A percentile compares a stretch with the other conserved stretches of the same genome.
Evolutionary conservation across 37 sponge, comb jelly and placozoan species (phyloP).

Genomic region (Haliclona indistincta): DNA sequence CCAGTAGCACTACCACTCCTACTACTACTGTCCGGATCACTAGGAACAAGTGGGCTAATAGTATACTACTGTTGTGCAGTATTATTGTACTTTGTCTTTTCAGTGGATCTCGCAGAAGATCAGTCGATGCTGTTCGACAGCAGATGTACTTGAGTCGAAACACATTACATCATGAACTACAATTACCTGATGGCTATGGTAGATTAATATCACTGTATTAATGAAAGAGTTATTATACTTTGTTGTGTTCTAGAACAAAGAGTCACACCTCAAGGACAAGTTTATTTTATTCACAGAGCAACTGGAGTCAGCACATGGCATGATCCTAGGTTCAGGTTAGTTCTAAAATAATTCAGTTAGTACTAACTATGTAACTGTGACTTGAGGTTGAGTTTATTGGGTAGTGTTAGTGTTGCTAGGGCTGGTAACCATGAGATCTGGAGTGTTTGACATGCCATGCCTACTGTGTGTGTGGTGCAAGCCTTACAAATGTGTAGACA

Average conservation of each 20-base stretch:
- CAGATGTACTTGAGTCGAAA: constrained; percentile 59
- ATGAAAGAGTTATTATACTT: no score
- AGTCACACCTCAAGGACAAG: constrained; percentile 83
- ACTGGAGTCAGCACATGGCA: constrained; percentile 93
- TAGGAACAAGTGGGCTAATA: background rate
- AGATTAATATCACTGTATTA: background rate
- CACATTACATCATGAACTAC: constrained; percentile 67
- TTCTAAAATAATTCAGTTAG: no score
- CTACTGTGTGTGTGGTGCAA: no score
- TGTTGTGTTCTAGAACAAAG: constrained; percentile 86
- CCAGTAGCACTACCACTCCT: no score
- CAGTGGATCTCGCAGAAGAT: background rate
- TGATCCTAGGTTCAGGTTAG: constrained; percentile 76
- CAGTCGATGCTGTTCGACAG: constrained; percentile 23
- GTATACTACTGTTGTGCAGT: no score
- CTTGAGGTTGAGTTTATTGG: no score
- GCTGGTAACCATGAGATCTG: no score
- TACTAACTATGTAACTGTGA: no score
- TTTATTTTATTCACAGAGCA: constrained; percentile 83
- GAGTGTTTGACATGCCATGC: no score
- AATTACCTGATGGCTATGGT: constrained; percentile 87
- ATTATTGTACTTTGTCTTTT: no score
- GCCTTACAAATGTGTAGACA: no score
- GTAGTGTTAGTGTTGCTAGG: no score
- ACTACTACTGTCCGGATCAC: background rate